Evolutionary conservation across 2,113 vertebrate species (phyloP), one percentile per base, ranked within the genome.

Genomic region (Verasper variegatus): DNA sequence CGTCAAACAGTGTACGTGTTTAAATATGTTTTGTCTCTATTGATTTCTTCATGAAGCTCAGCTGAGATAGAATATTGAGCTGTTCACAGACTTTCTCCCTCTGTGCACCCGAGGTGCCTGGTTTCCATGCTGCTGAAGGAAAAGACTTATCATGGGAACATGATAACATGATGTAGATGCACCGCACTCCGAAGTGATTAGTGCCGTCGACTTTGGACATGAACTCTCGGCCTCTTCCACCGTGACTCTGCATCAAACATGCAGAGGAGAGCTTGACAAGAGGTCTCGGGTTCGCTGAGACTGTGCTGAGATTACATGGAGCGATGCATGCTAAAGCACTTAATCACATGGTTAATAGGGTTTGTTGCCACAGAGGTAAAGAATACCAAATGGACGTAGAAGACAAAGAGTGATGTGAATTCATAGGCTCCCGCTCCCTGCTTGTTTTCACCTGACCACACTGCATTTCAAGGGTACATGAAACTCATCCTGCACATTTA

Each of bases 61-160:
- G 77, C 72, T 67, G 37, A 78, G 73, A 84, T 74, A 45, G 73
- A 71, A 71, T 86, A 86, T 88, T 81, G 68, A 83, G 59, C 71
- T 58, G 0, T 80, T 73, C 57, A 45, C 56, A 55, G 59, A 62
- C 61, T 71, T 35, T 74, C 71, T 78, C 67, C 40, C 63, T 78
- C 70, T 74, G 40, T 27, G 37, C 58, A 65, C 73, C 0, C 64
- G 66, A 77, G 76, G 45, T 15, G 64, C 57, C 78, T 60, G 67
- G 2, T 21, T 73, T 82, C 75, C 57, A 51, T 78, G 18, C 72
- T 35, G 59, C 47, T 69, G 67, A 57, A 66, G 74, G 69, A 74
- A 76, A 54, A 64, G 58, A 62, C 69, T 88, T 75, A 80, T 84
- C 85, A 86, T 66, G 54, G 81, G 60, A 87, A 81, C 84, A 27